Conservation (phyloP, 2,888 invertebrate genomes). For the Luperina nickerlii region DNA sequence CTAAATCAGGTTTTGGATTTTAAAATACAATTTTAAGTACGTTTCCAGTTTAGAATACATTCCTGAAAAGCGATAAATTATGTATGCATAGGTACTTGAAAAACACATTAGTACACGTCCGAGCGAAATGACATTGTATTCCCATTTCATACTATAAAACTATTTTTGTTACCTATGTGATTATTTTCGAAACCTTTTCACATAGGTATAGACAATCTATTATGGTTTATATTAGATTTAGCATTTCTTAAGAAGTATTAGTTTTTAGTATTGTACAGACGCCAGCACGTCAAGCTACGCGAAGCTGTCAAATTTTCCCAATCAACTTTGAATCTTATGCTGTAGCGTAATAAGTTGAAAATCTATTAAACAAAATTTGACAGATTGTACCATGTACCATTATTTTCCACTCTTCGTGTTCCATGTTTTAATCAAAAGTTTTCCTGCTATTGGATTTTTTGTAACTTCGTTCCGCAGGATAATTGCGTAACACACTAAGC, state of each 20-base stretch:
- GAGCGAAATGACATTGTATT: conserved; percentile 8
- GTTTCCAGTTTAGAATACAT: conserved; percentile 5
- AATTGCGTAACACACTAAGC: too few relatives aligned
- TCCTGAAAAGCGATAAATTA: conserved; percentile 33
- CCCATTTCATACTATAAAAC: not conserved
- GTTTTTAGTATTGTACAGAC: not conserved
- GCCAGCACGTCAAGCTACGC: too few relatives aligned
- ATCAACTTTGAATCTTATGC: too few relatives aligned
- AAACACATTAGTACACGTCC: conserved; percentile 40
- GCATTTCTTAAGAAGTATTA: not conserved
- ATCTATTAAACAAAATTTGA: too few relatives aligned
- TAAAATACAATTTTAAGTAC: not conserved
- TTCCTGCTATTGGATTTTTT: not conserved
- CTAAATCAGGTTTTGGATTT: not conserved
- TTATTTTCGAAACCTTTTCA: not conserved
- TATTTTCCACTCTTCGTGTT: not conserved
- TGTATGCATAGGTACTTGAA: conserved; percentile 18
- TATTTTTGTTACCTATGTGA: not conserved
- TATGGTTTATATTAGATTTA: not conserved
- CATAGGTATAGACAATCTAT: not conserved
- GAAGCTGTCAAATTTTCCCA: too few relatives aligned
- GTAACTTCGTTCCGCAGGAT: too few relatives aligned
- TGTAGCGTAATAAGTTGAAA: too few relatives aligned
- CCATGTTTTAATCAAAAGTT: not conserved
- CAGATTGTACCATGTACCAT: not conserved